phyloP scores from a whole-genome alignment of 1,140 invertebrate species.

The Drosophila quadrilineata region DNA sequence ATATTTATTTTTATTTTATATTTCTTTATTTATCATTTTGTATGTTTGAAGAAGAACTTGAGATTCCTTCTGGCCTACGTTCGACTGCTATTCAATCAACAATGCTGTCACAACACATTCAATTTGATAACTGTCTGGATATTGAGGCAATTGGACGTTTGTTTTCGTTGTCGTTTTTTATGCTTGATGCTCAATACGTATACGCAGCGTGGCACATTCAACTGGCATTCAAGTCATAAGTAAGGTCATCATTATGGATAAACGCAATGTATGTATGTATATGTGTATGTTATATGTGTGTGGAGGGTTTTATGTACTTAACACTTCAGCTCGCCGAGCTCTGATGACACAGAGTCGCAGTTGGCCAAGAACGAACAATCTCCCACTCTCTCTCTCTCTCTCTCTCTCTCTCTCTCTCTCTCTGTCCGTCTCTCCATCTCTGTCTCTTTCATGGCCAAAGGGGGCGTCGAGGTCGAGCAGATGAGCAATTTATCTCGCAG shows the following conservation, averaged over 20 bases:
- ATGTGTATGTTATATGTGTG: conserved; percentile 2
- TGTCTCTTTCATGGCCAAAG: background rate
- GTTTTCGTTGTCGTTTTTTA: no score
- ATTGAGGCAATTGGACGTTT: background rate
- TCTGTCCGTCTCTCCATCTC: background rate
- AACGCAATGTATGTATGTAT: conserved; percentile 64
- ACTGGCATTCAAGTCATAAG: conserved; percentile 56
- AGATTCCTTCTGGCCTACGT: no score
- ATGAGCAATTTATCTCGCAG: conserved; percentile 80
- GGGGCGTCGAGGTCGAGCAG: conserved; percentile 64
- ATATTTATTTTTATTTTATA: background rate
- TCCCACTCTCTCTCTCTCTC: background rate
- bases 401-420: background rate
- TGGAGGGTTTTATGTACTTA: conserved; percentile 74
- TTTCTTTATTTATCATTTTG: background rate
- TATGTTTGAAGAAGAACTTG: no score
- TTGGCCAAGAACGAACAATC: conserved; percentile 20
- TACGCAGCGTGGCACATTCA: conserved; percentile 48
- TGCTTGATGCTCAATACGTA: conserved; percentile 62
- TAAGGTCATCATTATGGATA: conserved; percentile 79
- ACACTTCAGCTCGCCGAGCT: conserved; percentile 65
- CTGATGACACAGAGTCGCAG: conserved; percentile 50
- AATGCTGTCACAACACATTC: background rate
- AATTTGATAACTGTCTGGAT: background rate
- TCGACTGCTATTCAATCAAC: conserved; percentile 3